A percentile compares a stretch with the other conserved stretches of the same genome.
Evolutionary conservation across 1,140 invertebrate genomes (phyloP).

Genomic region (Pseudomyrmex gracilis): DNA sequence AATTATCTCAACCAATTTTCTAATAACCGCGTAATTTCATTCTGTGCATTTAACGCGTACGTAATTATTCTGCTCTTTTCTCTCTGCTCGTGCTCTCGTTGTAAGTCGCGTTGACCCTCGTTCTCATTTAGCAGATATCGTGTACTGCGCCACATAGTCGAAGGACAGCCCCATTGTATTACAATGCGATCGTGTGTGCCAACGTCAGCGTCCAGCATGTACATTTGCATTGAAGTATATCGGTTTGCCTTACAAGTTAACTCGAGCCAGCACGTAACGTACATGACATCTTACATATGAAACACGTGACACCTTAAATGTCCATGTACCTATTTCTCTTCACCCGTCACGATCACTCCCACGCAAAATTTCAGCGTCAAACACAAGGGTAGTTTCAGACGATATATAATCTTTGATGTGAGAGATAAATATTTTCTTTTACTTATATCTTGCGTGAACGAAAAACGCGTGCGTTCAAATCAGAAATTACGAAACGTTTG

Average conservation of each 20-base stretch:
- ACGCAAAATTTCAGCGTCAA: constrained; percentile 13
- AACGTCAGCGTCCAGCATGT: constrained; percentile 34
- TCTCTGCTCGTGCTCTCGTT: constrained; percentile 17
- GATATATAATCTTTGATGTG: too few relatives aligned
- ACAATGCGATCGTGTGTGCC: constrained; percentile 26
- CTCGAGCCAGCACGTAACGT: constrained; percentile 21
- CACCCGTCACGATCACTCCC: constrained; percentile 1
- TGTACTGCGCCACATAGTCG: too few relatives aligned
- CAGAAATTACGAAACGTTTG: constrained; percentile 37
- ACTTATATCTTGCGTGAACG: too few relatives aligned
- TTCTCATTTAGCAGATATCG: constrained; percentile 30
- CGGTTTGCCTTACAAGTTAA: constrained; percentile 38
- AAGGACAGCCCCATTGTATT: constrained; percentile 48
- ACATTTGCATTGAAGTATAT: constrained; percentile 53
- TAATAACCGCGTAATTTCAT: too few relatives aligned
- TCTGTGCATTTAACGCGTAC: background rate
- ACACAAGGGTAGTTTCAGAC: background rate
- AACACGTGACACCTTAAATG: constrained; percentile 41
- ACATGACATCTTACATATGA: constrained; percentile 41
- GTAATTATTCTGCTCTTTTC: constrained; percentile 25
- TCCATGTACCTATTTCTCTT: constrained; percentile 9
- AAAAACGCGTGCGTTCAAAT: too few relatives aligned
- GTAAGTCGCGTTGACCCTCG: background rate
- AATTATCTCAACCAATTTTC: too few relatives aligned
- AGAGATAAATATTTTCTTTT: background rate